phyloP scores from a whole-genome alignment of 2,113 vertebrate species.

The Ancistrus triradiatus region DNA sequence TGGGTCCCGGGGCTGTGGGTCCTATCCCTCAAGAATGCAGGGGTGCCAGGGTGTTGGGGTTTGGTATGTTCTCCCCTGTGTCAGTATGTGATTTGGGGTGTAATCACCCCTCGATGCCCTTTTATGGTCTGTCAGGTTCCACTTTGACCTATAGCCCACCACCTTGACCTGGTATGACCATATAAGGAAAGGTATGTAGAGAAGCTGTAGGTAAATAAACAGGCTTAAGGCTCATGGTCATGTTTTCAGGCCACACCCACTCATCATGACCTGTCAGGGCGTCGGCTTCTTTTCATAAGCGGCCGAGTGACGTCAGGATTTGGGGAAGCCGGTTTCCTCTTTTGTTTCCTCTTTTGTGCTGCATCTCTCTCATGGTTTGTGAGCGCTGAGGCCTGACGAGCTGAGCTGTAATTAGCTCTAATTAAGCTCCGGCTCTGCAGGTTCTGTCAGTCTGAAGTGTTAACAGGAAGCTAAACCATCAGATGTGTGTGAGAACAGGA shows the following conservation, averaged over 20 bases:
- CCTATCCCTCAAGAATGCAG: too few species aligned
- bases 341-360: constrained; percentile 8
- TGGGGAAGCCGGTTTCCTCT: background rate
- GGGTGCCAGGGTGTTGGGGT: too few species aligned
- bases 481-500: too few species aligned
- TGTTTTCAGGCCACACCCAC: background rate
- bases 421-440: background rate
- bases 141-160: too few species aligned
- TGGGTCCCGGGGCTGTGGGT: too few species aligned
- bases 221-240: background rate
- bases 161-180: too few species aligned
- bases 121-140: too few species aligned
- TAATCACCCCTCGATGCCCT: too few species aligned
- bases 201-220: background rate
- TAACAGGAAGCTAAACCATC: background rate
- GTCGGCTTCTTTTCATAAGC: background rate
- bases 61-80: too few species aligned
- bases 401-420: background rate
- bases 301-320: background rate
- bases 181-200: constrained; percentile 1
- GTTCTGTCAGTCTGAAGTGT: background rate
- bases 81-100: too few species aligned
- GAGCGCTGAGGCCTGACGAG: too few species aligned
- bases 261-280: background rate
- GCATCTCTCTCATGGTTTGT: too few species aligned